Conservation (phyloP, 1,140 invertebrate genomes). For the Cyclargus thomasi region DNA sequence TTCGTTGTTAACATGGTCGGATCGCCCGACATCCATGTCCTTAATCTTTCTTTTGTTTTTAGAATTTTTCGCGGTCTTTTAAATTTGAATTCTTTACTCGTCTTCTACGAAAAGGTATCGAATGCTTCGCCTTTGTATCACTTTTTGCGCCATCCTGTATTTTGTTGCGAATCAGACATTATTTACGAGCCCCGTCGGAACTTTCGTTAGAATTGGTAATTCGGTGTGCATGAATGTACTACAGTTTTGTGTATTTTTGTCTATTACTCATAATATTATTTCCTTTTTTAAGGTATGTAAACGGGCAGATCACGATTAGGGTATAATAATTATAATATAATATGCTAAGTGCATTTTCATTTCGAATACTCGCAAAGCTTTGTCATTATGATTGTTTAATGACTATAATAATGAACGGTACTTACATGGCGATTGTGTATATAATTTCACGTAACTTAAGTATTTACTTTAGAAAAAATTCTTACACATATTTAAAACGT, state of each 20-base stretch:
- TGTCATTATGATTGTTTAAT: too few relatives aligned
- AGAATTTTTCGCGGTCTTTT: conserved; percentile 63
- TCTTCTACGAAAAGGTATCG: conserved; percentile 72
- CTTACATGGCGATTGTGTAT: too few relatives aligned
- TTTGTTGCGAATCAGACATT: conserved; percentile 58
- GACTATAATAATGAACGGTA: too few relatives aligned
- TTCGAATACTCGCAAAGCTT: too few relatives aligned
- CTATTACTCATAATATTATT: background rate
- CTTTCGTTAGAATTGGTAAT: conserved; percentile 32
- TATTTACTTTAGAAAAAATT: too few relatives aligned
- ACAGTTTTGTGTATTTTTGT: background rate
- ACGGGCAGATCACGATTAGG: too few relatives aligned
- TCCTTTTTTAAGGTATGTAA: background rate
- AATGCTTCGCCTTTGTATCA: conserved; percentile 73
- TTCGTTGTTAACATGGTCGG: conserved; percentile 43
- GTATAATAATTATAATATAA: too few relatives aligned
- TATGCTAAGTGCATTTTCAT: too few relatives aligned
- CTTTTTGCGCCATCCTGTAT: conserved; percentile 64
- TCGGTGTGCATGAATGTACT: conserved; percentile 21
- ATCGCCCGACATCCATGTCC: conserved; percentile 47
- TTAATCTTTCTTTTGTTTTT: conserved; percentile 58
- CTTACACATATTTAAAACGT: too few relatives aligned
- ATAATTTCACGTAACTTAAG: too few relatives aligned
- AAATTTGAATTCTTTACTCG: conserved; percentile 69
- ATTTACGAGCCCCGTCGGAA: conserved; percentile 54